Conservation (phyloP, 2,113 vertebrate genomes). For the Paramormyrops kingsleyae region DNA sequence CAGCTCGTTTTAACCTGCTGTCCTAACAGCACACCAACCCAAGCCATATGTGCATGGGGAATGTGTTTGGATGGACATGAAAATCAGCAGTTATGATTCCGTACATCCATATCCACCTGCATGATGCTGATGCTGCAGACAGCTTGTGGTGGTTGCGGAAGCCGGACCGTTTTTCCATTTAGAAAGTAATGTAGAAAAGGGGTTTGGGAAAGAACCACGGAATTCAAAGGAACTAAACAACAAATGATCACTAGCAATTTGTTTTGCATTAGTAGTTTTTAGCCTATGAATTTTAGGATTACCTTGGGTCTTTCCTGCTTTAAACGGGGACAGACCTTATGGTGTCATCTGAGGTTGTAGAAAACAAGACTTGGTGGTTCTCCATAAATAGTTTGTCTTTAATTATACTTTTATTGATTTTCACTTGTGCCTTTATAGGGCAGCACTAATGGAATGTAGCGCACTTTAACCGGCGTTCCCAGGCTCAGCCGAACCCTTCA, state of each 20-base stretch:
- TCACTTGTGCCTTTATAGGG: slow-evolving; percentile 18
- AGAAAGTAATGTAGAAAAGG: neutral
- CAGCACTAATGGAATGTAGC: slow-evolving; percentile 13
- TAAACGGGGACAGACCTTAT: neutral
- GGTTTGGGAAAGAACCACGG: neutral
- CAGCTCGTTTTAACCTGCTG: neutral
- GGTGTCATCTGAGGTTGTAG: neutral
- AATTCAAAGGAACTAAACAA: neutral
- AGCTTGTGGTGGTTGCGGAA: neutral
- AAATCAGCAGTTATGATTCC: neutral
- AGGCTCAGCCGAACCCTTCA: slow-evolving; percentile 22
- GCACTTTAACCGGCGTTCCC: slow-evolving; percentile 19
- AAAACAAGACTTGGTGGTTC: neutral
- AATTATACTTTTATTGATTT: slow-evolving; percentile 25
- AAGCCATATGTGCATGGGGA: neutral
- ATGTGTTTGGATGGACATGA: neutral
- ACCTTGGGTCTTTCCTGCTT: neutral
- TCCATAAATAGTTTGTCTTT: slow-evolving; percentile 19
- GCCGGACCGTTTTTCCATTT: neutral
- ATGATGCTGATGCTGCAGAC: neutral
- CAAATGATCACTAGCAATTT: neutral
- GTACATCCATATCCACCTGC: neutral
- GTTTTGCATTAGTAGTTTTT: slow-evolving; percentile 9
- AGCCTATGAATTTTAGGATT: neutral
- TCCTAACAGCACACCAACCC: neutral